These are phyloP conservation scores for Atlantisia rogersi DNA, from an alignment of 2,113 vertebrate species.

Conservation along the genomic window DNA sequence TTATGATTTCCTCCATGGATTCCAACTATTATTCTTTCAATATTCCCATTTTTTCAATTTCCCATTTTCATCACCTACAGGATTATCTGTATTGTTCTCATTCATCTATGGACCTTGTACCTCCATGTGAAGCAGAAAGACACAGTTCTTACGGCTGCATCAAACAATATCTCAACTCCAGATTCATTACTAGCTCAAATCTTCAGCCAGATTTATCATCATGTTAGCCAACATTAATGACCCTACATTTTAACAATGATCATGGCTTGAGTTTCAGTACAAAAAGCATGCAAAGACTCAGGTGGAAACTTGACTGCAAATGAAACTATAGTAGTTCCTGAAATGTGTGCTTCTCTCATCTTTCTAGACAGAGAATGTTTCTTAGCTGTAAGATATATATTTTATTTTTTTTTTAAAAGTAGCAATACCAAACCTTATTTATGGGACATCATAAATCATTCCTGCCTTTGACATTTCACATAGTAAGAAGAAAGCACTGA, in stretches of 20 bases:
- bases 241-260: neutral
- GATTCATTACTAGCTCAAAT: neutral
- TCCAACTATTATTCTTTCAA: neutral
- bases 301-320: neutral
- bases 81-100: neutral
- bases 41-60: neutral
- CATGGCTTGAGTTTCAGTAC: neutral
- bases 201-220: neutral
- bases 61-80: neutral
- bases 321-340: neutral
- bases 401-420: neutral
- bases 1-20: neutral
- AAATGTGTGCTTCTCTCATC: neutral
- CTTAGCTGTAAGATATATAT: neutral
- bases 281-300: neutral
- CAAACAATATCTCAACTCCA: neutral
- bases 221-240: neutral
- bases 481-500: neutral
- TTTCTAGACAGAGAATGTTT: neutral
- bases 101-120: neutral
- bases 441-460: conserved; percentile 1
- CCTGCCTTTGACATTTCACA: neutral
- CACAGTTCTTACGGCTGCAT: neutral
- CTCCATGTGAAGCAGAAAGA: neutral
- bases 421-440: neutral